A percentile compares a stretch with the other conserved stretches of the same genome.
phyloP scores from a whole-genome alignment of 2,113 vertebrate genomes.

The Odocoileus hemionus region DNA sequence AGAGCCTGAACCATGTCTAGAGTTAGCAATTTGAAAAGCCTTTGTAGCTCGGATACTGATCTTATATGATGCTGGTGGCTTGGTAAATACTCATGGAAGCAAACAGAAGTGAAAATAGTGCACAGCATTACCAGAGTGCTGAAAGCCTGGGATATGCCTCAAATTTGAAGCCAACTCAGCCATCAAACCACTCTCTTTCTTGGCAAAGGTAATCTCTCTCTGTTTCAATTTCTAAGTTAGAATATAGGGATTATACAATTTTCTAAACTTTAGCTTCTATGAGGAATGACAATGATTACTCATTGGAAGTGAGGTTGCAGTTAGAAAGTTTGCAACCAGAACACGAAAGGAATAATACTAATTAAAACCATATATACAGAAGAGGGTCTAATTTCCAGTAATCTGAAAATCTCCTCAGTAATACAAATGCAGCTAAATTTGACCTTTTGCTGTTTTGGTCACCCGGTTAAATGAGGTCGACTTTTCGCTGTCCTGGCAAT shows the following conservation, averaged over 20 bases:
- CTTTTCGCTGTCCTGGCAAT: background rate
- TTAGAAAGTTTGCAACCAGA: conserved; percentile 17
- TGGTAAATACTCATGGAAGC: conserved; percentile 48
- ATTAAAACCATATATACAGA: background rate
- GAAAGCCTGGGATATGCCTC: conserved; percentile 37
- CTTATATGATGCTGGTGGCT: conserved; percentile 36
- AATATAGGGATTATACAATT: conserved; percentile 49
- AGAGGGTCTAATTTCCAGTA: background rate
- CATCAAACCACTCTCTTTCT: conserved; percentile 44
- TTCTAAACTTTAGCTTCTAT: conserved; percentile 41
- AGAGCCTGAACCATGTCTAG: conserved; percentile 65
- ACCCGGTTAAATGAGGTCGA: background rate
- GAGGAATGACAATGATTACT: conserved; percentile 24
- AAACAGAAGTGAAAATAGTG: conserved; percentile 60
- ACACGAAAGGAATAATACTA: conserved; percentile 8
- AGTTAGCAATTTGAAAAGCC: conserved; percentile 64
- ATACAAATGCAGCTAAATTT: background rate
- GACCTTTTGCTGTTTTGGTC: background rate
- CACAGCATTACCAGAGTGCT: conserved; percentile 51
- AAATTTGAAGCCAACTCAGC: conserved; percentile 48
- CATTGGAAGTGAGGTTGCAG: conserved; percentile 23
- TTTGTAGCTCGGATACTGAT: conserved; percentile 62
- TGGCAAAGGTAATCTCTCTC: conserved; percentile 45
- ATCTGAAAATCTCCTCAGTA: background rate
- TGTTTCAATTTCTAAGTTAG: conserved; percentile 51